phyloP scores from a whole-genome alignment of 2,797 vertebrate species.

The Enteromius paludinosus region DNA sequence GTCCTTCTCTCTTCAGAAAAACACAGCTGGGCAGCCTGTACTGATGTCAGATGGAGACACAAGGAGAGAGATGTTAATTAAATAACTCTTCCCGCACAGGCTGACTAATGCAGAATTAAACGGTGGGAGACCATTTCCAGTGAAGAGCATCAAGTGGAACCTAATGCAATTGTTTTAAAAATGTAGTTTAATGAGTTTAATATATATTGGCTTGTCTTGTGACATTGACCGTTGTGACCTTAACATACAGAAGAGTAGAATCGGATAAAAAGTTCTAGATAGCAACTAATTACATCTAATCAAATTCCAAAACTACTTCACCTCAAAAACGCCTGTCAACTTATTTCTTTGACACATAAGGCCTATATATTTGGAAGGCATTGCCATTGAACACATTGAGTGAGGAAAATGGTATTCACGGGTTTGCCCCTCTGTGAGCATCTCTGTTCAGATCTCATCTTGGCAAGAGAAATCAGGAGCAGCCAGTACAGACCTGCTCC shows the following conservation, averaged over 20 bases:
- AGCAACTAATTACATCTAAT: neutral
- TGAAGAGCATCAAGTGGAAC: neutral
- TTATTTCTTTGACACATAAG: neutral
- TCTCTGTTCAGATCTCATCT: conserved; percentile 21
- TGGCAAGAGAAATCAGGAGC: conserved; percentile 1
- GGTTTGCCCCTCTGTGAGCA: conserved; percentile 5
- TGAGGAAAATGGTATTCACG: neutral
- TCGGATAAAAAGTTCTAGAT: neutral
- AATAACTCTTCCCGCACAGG: conserved; percentile 66
- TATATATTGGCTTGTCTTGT: neutral
- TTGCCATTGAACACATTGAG: neutral
- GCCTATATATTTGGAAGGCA: neutral
- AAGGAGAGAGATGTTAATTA: conserved; percentile 67
- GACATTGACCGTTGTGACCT: neutral
- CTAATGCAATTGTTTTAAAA: neutral
- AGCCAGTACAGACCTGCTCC: conserved; percentile 57
- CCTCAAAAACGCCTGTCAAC: neutral
- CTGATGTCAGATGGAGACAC: conserved; percentile 70
- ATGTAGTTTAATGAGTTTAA: neutral
- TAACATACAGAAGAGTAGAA: neutral
- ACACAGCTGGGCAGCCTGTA: conserved; percentile 76
- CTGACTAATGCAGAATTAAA: conserved; percentile 63
- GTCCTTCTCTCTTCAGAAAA: conserved; percentile 73
- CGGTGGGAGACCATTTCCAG: conserved; percentile 21
- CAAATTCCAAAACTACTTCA: neutral